Evolutionary conservation across 2,113 vertebrate genomes (phyloP).

Genomic region (Haplotaxodon microlepis): DNA sequence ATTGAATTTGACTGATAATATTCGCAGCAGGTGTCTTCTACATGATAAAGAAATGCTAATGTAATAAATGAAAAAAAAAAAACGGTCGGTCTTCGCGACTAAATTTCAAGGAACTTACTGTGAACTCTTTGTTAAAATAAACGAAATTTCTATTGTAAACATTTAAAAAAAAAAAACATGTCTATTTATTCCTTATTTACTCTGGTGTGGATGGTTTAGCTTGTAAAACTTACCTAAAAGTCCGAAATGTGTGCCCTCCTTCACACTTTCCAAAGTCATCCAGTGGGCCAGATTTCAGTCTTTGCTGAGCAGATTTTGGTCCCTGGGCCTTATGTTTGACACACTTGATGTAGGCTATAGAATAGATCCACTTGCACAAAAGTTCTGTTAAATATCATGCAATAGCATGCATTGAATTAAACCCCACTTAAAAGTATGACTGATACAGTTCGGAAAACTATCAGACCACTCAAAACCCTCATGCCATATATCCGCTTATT

Average conservation of each 20-base stretch:
- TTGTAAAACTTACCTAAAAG: not conserved
- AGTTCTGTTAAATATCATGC: not conserved
- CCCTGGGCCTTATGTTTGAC: not conserved
- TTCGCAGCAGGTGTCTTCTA: not conserved
- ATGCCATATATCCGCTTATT: not conserved
- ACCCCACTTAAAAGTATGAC: not conserved
- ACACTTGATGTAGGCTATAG: not conserved
- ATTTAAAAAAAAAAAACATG: not conserved
- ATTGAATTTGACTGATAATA: not conserved
- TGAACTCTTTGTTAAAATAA: not conserved
- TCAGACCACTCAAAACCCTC: not conserved
- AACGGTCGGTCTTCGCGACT: not conserved
- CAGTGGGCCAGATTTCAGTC: not conserved
- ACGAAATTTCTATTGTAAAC: not conserved
- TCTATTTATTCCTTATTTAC: not conserved
- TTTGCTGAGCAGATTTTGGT: not conserved
- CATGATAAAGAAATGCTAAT: not conserved
- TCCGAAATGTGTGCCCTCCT: not conserved
- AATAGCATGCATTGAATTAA: not conserved
- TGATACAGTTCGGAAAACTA: not conserved
- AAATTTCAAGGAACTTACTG: not conserved
- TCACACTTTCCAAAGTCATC: not conserved
- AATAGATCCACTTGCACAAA: not conserved
- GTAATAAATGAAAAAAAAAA: not conserved
- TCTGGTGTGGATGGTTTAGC: not conserved